phyloP scores from a whole-genome alignment of 2,113 vertebrate genomes.

The Phaethon lepturus region DNA sequence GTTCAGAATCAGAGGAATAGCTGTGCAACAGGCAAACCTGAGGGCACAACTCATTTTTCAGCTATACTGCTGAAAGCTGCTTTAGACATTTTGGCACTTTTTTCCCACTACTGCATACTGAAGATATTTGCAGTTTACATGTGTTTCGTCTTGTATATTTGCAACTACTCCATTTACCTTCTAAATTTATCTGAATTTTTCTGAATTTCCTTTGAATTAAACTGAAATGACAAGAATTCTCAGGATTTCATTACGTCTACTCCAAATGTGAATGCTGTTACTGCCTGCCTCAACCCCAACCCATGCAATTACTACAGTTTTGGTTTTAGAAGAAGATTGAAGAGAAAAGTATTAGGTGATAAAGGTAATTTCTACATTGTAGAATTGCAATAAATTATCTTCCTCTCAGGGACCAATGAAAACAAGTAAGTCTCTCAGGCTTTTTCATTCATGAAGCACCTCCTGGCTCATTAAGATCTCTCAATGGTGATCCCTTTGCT shows the following conservation, averaged over 20 bases:
- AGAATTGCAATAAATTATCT: background rate
- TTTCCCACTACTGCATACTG: background rate
- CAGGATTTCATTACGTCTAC: background rate
- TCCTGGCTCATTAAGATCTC: background rate
- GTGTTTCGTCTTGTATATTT: background rate
- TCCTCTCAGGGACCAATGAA: background rate
- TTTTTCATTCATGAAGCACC: background rate
- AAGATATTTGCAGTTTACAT: background rate
- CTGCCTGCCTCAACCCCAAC: background rate
- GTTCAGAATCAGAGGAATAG: background rate
- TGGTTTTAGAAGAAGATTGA: background rate
- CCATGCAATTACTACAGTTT: background rate
- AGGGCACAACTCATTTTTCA: conserved; percentile 25
- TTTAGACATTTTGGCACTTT: background rate
- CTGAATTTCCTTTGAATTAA: background rate
- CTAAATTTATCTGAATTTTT: background rate
- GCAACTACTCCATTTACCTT: background rate
- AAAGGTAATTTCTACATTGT: background rate
- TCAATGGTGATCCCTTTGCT: background rate
- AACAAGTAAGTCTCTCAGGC: background rate
- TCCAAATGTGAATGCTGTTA: background rate
- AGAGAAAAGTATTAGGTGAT: background rate
- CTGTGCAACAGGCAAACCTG: conserved; percentile 16
- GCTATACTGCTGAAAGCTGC: background rate
- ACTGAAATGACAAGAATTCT: background rate